A percentile compares a stretch with the other conserved stretches of the same genome.
These are phyloP conservation scores for Euwallacea similis DNA, from an alignment of 1,140 invertebrate genomes.

Conservation along the genomic window DNA sequence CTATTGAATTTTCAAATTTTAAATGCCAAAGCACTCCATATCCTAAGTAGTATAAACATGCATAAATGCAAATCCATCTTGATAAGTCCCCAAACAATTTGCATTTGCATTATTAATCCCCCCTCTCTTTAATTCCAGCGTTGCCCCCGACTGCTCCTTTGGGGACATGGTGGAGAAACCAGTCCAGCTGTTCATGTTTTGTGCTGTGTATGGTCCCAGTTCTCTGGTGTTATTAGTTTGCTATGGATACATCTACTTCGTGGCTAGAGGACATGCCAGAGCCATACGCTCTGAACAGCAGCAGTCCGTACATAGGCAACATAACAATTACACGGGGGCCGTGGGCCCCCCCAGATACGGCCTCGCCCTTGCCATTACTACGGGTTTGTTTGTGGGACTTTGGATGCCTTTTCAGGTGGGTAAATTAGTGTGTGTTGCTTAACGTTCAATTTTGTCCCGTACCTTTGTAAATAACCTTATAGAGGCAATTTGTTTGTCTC, in stretches of 20 bases:
- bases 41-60: too few relatives aligned
- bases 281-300: slow-evolving; percentile 67
- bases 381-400: slow-evolving; percentile 63
- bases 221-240: slow-evolving; percentile 61
- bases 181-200: slow-evolving; percentile 58
- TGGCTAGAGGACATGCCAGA: slow-evolving; percentile 66
- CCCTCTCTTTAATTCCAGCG: slow-evolving; percentile 43
- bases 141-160: slow-evolving; percentile 55
- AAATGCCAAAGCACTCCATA: too few relatives aligned
- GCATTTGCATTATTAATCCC: too few relatives aligned
- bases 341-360: slow-evolving; percentile 61
- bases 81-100: too few relatives aligned
- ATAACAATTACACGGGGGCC: slow-evolving; percentile 29
- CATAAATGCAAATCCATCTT: too few relatives aligned
- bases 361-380: slow-evolving; percentile 65
- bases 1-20: too few relatives aligned
- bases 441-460: too few relatives aligned
- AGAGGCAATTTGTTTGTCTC: too few relatives aligned
- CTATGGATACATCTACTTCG: slow-evolving; percentile 68
- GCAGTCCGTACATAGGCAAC: slow-evolving; percentile 58
- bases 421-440: not conserved
- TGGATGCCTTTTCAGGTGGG: slow-evolving; percentile 67
- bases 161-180: slow-evolving; percentile 56
- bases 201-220: slow-evolving; percentile 63
- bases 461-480: too few relatives aligned